Base-by-base conservation (phyloP, 2,888 invertebrate species). In the Bimastos eiseni region DNA sequence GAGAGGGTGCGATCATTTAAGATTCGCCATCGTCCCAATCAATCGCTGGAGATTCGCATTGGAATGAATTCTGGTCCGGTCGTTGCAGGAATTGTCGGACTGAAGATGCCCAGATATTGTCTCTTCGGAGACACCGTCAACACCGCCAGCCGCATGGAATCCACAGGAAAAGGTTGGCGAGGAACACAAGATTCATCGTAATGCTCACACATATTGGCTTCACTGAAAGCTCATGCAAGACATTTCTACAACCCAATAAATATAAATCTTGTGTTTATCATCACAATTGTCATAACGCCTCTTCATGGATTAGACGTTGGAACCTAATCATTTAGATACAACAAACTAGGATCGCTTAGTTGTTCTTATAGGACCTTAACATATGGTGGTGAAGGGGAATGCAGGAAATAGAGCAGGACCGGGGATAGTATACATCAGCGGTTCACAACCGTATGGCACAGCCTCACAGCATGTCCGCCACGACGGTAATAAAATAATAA, bases 51-150 rank as follows among this genome's bases (percentile, higher is more conserved):
- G 90, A 92, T 94, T 86, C 93, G 94, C 41, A 93, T 94, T 24
- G 94, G 94, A 49, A 92, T 94, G 34, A 94, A 94, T 91, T 94
- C 93, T 36, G 94, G 94, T 11, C 93, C 94, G 15, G 94, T 94
- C 91, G 94, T 94, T 33, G 94, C 94, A 0, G 94, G 94, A n/a
- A 90, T 91, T 17, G 90, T 91, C 37, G 91, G 91, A 30, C 90
- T 83, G 34, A 91, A 90, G 49, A 91, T 91, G 91, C 91, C 91
- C n/a, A 88, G 89, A 90, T 91, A 91, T 41, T 91, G 91, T 83
- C 84, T 91, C 36, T 91, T 91, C 37, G 91, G 91, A 44, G 91
- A 91, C 90, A 91, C 91, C 15, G 91, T 91, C 44, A 91, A 91
- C 88, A 90, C 88, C 34, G 91, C 91, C 55, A 89, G 89, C 41